Evolutionary conservation across 2,797 vertebrate species (phyloP), one percentile per base, ranked within the genome.

Genomic region (Sebastes alutus): DNA sequence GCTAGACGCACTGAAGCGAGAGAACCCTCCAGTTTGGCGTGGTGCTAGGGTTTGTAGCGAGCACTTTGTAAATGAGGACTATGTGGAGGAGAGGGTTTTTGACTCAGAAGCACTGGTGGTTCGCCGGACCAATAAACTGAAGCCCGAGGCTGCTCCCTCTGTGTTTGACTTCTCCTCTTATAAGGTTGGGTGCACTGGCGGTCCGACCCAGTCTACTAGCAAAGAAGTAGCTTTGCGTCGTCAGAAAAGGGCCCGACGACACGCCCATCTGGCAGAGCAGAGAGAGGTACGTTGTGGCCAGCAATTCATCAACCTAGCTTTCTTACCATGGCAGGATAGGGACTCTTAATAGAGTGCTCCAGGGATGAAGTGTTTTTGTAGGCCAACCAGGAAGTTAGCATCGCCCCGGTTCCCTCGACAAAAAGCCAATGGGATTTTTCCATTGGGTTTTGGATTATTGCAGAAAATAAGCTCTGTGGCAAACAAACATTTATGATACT

Each of bases 321-420:
- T 27, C 35, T 42, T 25, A 42, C 22, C 11, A 33, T 13, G 60
- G 60, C 30, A 22, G 29, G 60, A 29, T 18, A 59, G 56, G 56
- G 25, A 59, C 12, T 49, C 0, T 0, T 49, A 49, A 49, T 49
- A 49, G 42, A 49, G 42, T 8, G 42, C 42, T 0, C 42, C 42
- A 14, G 42, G 42, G 42, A 49, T 49, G 42, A 49, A 0, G 42
- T 49, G 0, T 49, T 49, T 49, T 20, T 49, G 42, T 20, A 49
- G 42, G 18, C 42, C 42, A 49, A 49, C 42, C 42, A 49, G 42
- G 42, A 49, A 20, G 42, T 20, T 49, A 20, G 42, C 42, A 20
- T 49, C 3, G 2, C 3, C 42, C 42, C 0, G 42, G 42, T 8
- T 49, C 42, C 18, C 42, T 49, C 0, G 0, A 8, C 0, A 49